Evolutionary conservation across 2,113 vertebrate species (phyloP).

Genomic region (Colossoma macropomum): DNA sequence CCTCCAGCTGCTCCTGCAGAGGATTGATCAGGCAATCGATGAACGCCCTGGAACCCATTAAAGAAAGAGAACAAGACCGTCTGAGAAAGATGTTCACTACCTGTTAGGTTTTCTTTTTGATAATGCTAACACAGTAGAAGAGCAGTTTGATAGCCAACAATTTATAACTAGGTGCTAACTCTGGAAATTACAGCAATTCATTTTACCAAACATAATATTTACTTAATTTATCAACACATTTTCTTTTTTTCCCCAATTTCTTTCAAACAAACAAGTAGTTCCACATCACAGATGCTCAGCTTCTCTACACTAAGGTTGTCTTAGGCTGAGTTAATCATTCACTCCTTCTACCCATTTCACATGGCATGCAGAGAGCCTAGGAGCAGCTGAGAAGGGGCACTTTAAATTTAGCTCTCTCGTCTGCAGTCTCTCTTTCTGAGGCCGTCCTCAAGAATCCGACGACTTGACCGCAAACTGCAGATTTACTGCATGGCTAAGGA

Average conservation of each 20-base stretch:
- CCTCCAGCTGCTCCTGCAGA: constrained; percentile 94
- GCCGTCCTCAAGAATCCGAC: constrained; percentile 60
- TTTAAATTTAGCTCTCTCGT: constrained; percentile 70
- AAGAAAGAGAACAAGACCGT: not conserved
- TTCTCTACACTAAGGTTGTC: not conserved
- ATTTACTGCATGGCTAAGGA: constrained; percentile 65
- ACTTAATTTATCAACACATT: not conserved
- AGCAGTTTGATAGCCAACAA: not conserved
- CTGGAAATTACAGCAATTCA: not conserved
- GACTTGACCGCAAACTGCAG: constrained; percentile 56
- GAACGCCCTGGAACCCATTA: constrained; percentile 80
- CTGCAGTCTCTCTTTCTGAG: constrained; percentile 50
- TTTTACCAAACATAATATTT: not conserved
- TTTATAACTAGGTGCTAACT: not conserved
- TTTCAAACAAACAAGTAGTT: not conserved
- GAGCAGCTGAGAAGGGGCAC: constrained; percentile 68
- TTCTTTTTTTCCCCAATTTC: no score
- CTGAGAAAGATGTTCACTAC: not conserved
- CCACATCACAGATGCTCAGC: no score
- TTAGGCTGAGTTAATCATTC: not conserved
- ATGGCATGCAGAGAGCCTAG: constrained; percentile 45
- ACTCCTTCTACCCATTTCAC: not conserved
- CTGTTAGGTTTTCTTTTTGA: not conserved
- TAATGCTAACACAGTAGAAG: not conserved
- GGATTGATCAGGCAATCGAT: constrained; percentile 95